Evolutionary conservation across 2,797 vertebrate species (phyloP), one percentile per base, ranked within the genome.

Genomic region (Rhabdophis nuchalis): DNA sequence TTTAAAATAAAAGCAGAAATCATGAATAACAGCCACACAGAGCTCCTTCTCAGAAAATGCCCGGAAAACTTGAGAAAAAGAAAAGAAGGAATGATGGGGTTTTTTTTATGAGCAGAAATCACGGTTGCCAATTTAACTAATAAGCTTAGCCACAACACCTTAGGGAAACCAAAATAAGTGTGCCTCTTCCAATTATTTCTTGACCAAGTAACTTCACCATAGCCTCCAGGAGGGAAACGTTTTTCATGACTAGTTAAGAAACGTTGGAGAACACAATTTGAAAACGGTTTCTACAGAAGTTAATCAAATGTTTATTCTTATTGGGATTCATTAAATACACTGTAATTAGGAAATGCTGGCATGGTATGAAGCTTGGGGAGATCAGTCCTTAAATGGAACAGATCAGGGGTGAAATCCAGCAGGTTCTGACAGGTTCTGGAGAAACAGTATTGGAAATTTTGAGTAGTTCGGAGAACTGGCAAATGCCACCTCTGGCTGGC

Each of bases 1-100:
- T 93, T 92, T 92, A 89, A 88, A 92, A 92, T 89, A 53, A 90
- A 90, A 92, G 36, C 12, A 36, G 68, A 90, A 60, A 90, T 86
- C 58, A 88, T 36, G 60, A 53, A 72, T 90, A 93, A 57, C n/a
- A 88, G 86, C 10, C 52, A 27, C 88, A 36, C 20, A 82, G 20
- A 46, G 58, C 52, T 72, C 89, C 52, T 90, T n/a, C 46, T 91
- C 52, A 23, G 32, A 86, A 53, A 52, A 25, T 32, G n/a, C 25
- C 5, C 8, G 23, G 23, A 88, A 88, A 85, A 90, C 32, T 58
- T 23, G 58, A 53, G 20, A 32, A 46, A 25, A 50, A 53, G n/a
- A 32, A 86, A 60, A 68, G n/a, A 50, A 61, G 18, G 46, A 77
- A 87, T 41, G 46, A 60, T n/a, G 36, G 16, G 13, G 46, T 46